Evolutionary conservation across 2,797 vertebrate genomes (phyloP).

Genomic region (Lepilemur septentrionalis): DNA sequence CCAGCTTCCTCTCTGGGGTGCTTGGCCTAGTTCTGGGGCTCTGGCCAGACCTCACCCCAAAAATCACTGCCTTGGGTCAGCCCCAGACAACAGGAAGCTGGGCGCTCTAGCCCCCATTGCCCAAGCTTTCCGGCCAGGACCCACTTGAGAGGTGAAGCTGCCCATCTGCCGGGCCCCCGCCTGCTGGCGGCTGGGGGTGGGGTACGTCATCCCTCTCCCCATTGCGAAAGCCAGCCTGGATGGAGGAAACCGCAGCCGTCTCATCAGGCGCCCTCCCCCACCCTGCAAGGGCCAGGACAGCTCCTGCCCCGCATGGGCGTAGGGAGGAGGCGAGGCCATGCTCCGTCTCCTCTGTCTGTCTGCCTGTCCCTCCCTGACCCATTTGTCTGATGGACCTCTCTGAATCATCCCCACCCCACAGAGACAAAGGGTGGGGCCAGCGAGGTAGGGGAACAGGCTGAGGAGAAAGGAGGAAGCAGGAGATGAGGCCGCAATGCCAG

Average conservation of each 20-base stretch:
- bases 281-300: background rate
- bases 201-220: background rate
- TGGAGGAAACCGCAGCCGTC: background rate
- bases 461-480: background rate
- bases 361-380: background rate
- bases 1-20: conserved; percentile 60
- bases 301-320: background rate
- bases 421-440: background rate
- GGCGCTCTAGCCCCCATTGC: background rate
- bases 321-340: background rate
- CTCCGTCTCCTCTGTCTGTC: background rate
- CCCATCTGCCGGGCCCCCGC: background rate
- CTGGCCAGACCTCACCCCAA: conserved; percentile 47
- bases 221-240: conserved; percentile 34
- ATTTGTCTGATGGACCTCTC: background rate
- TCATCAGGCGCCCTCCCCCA: background rate
- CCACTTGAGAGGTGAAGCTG: conserved; percentile 20
- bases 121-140: conserved; percentile 40
- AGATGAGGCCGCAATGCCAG: background rate
- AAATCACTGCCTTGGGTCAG: conserved; percentile 72
- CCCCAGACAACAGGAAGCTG: conserved; percentile 70
- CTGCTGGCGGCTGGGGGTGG: background rate
- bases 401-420: background rate
- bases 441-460: background rate
- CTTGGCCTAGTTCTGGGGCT: conserved; percentile 3